Percentiles rank a stretch among this genome's conserved stretches.
Evolutionary conservation across 2,888 invertebrate genomes (phyloP).

Genomic region (Drosophila phalerata): DNA sequence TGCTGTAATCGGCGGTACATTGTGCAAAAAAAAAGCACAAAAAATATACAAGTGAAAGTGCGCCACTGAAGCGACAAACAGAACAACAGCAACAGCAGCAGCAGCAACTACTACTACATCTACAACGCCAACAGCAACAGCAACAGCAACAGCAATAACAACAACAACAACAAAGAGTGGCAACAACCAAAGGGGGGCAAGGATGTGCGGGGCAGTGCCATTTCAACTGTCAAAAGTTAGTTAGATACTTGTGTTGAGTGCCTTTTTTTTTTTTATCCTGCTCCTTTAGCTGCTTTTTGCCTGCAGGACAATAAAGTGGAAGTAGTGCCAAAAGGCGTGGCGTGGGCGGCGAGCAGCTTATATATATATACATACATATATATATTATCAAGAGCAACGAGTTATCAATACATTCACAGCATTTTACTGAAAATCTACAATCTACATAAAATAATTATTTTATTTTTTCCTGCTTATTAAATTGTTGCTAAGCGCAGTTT

Average conservation of each 20-base stretch:
- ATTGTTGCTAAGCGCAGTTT: not conserved
- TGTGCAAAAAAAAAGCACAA: conserved; percentile 44
- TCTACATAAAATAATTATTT: not conserved
- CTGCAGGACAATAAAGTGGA: conserved; percentile 12
- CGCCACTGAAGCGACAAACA: conserved; percentile 18
- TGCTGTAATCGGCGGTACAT: conserved; percentile 72
- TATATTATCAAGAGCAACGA: not conserved
- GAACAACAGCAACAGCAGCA: conserved; percentile 32
- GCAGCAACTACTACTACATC: conserved; percentile 20
- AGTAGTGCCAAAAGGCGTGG: conserved; percentile 56
- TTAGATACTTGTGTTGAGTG: conserved; percentile 48
- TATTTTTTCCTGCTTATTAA: not conserved
- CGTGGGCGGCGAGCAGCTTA: conserved; percentile 45
- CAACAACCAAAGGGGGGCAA: conserved; percentile 12
- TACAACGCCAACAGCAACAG: not conserved
- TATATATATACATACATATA: conserved; percentile 1
- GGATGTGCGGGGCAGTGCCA: conserved; percentile 41
- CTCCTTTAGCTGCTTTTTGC: conserved; percentile 16
- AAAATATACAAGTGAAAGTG: conserved; percentile 45
- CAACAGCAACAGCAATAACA: conserved; percentile 37
- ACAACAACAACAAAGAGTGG: conserved; percentile 26
- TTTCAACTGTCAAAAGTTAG: conserved; percentile 72
- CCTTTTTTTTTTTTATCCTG: conserved; percentile 21
- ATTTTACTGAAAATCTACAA: not conserved
- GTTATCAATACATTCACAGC: conserved; percentile 4